A percentile compares a stretch with the other conserved stretches of the same genome.
Evolutionary conservation across 2,113 vertebrate species (phyloP).

Genomic region (Blennius ocellaris): DNA sequence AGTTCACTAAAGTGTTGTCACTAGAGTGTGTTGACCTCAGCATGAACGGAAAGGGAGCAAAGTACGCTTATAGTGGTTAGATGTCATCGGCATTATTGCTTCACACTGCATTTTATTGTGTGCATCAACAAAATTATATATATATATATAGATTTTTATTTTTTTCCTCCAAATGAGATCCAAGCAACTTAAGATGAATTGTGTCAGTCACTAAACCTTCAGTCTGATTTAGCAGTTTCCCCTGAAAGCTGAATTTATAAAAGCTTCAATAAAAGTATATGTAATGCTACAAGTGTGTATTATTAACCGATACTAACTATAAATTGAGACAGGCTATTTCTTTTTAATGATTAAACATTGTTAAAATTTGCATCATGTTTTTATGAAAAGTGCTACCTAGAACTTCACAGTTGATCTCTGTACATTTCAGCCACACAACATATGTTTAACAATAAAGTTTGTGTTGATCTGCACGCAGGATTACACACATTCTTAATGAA

Average conservation of each 20-base stretch:
- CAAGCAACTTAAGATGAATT: neutral
- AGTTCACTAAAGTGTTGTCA: neutral
- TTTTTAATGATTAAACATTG: neutral
- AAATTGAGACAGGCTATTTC: too few species aligned
- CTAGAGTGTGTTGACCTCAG: neutral
- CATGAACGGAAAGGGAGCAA: constrained; percentile 35
- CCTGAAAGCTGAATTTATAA: neutral
- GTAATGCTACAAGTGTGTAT: too few species aligned
- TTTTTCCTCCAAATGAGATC: neutral
- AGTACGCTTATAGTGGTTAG: constrained; percentile 12
- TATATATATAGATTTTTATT: too few species aligned
- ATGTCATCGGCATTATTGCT: neutral
- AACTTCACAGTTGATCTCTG: neutral
- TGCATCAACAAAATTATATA: neutral
- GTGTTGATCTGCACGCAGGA: too few species aligned
- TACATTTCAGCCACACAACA: neutral
- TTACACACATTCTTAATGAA: too few species aligned
- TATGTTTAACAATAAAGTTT: constrained; percentile 1
- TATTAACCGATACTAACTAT: too few species aligned
- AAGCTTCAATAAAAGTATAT: neutral
- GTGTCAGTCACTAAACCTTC: neutral
- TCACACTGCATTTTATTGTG: neutral
- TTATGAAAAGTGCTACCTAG: neutral
- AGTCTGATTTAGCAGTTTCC: neutral
- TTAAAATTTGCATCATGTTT: constrained; percentile 10